phyloP scores from a whole-genome alignment of 1,140 invertebrate species.

The Leptopilina boulardi region DNA sequence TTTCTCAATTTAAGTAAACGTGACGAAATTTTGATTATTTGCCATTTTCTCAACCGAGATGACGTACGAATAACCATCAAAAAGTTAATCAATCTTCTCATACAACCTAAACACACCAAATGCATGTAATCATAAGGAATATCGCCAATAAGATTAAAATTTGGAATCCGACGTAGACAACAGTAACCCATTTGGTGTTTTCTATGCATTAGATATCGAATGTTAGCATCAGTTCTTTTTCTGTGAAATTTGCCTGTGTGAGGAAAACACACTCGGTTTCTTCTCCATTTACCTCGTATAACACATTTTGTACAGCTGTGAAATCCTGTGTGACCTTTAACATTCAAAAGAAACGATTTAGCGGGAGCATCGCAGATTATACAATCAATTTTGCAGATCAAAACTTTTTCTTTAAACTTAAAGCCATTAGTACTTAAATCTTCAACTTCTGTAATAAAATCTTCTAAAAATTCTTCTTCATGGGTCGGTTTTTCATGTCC shows the following conservation, averaged over 20 bases:
- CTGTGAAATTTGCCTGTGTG: neutral
- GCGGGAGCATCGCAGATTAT: conserved; percentile 50
- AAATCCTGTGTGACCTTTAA: conserved; percentile 45
- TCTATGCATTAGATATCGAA: neutral
- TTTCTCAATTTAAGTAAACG: conserved; percentile 12
- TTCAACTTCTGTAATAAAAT: conserved; percentile 39
- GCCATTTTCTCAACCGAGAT: neutral
- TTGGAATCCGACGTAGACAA: conserved; percentile 30
- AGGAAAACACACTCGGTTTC: neutral
- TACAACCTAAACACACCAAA: conserved; percentile 63
- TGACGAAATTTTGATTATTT: conserved; percentile 43
- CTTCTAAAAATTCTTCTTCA: conserved; percentile 42
- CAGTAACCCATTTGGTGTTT: neutral
- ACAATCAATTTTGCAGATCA: conserved; percentile 11
- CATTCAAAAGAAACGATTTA: conserved; percentile 40
- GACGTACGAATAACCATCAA: conserved; percentile 51
- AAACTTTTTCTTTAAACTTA: neutral
- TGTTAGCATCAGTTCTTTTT: neutral
- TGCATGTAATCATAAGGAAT: conserved; percentile 67
- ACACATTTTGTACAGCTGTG: conserved; percentile 45
- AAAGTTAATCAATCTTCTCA: conserved; percentile 57
- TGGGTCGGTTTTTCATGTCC: conserved; percentile 37
- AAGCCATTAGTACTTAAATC: conserved; percentile 39
- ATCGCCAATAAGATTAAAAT: conserved; percentile 47
- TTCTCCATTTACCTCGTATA: conserved; percentile 32